Base-by-base conservation (phyloP, 2,888 invertebrate species). In the Temnothorax ravouxi region DNA sequence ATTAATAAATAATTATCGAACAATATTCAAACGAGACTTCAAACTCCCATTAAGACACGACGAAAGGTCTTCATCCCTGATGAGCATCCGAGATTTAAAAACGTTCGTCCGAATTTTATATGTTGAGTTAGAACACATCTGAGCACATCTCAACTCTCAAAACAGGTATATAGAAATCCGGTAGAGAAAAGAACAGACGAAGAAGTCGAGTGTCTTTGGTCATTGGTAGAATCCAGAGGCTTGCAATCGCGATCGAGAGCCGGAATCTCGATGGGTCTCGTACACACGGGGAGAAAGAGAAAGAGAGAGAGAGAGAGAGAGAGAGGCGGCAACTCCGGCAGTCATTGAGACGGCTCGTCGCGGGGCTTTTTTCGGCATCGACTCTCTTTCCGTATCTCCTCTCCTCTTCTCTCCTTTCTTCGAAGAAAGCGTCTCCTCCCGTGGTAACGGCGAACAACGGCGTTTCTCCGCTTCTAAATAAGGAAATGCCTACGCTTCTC, bases 401-500 rank as follows among this genome's bases (percentile, higher is more conserved):
- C 66, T 66, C 6, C 29, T 67, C 66, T 66, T 3, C 29, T 67
- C 67, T 77, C 29, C 50, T 52, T 34, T 61, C 44, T 15, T 41
- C 59, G 41, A n/a, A 50, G 79, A 83, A 50, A 61, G 59, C 75
- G 74, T 25, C 50, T 59, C 59, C 59, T 38, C 29, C 54, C 34
- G 25, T 44, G 54, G 15, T 9, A 41, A 41, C 41, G 41, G 72
- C 82, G 44, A 47, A 62, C 86, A 81, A 84, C 82, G 86, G 87
- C 80, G 88, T 86, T 88, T 86, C 87, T 86, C 84, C 83, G 83
- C 85, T 90, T 91, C 93, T 92, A 93, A 93, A 93, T 93, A 93
- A 93, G 93, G 93, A 91, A 93, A 92, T 92, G 90, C 90, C 91
- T 90, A 91, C 90, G 91, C 90, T 71, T 85, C 88, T 86, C 82